Evolutionary conservation across 2,113 vertebrate species (phyloP), one percentile per base, ranked within the genome.

Genomic region (Eudyptes chrysolophus): DNA sequence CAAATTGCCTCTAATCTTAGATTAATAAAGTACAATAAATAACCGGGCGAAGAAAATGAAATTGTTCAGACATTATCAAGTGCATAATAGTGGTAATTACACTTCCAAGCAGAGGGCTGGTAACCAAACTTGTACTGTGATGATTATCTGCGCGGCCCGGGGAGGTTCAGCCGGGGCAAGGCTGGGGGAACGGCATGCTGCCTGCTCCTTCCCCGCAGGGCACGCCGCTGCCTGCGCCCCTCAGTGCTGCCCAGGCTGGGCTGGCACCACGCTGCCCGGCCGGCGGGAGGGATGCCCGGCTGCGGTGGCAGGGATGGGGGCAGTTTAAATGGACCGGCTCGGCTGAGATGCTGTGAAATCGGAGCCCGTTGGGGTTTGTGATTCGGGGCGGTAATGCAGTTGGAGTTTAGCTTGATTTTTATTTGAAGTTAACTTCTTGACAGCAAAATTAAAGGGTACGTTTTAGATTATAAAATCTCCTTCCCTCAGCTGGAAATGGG

Each of bases 21-120:
- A 57, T 95, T 97, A 92, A 82, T 95, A 85, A 94, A 90, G 89
- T 5, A 80, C 81, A 88, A 70, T 89, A 96, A 96, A 93, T 92
- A 94, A 89, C 66, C 0, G 7, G 62, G 70, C 0, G 1, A 46
- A 61, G 93, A 49, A 84, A 95, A 96, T 14, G 54, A 65, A 87
- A 84, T 77, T 77, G 42, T 89, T 89, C 91, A 76, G 94, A 87
- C 94, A 36, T 95, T 89, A 74, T 94, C 87, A 84, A 83, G 89
- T 76, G 29, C 91, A 27, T 85, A 95, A 94, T 79, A 84, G 84
- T 40, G 7, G 91, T 80, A 93, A 96, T 96, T 89, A 82, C 89
- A 12, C 58, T 82, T 65, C 44, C 60, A 60, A 76, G 93, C 81
- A 60, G 18, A 69, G 77, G 68, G 44, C 7, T 87, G 65, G 66